These are phyloP conservation scores for Andricus quercusramuli DNA, from an alignment of 2,888 invertebrate genomes.

Conservation along the genomic window DNA sequence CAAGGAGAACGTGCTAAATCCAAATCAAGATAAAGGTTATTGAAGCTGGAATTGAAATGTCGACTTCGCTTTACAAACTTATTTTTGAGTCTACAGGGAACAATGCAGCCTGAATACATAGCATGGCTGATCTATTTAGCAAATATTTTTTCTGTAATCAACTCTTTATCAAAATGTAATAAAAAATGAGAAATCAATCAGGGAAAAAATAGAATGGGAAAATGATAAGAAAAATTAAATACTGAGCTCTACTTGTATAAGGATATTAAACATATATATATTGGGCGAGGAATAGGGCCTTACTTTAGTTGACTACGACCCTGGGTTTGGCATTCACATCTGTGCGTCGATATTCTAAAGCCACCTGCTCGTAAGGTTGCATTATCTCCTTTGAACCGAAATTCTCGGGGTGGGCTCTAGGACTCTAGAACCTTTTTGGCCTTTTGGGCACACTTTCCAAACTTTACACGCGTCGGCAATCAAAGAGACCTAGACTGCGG, in stretches of 20 bases:
- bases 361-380: slow-evolving; percentile 13
- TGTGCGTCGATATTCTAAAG: slow-evolving; percentile 3
- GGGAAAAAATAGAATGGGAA: neutral
- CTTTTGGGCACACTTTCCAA: slow-evolving; percentile 4
- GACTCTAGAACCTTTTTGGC: neutral
- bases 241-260: no score
- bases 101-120: no score
- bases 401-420: neutral
- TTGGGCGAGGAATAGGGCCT: neutral
- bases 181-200: no score
- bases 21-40: neutral
- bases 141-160: no score
- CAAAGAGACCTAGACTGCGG: slow-evolving; percentile 25
- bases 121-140: no score
- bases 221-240: neutral
- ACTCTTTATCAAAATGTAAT: no score
- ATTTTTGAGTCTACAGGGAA: no score
- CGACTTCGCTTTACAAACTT: no score
- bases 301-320: neutral
- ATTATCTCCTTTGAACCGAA: slow-evolving; percentile 7
- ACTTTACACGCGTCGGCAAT: neutral
- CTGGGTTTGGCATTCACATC: neutral
- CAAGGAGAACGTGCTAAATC: neutral
- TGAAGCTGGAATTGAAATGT: neutral
- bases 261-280: no score